These are phyloP conservation scores for Paraplagusia blochii DNA, from an alignment of 2,113 vertebrate genomes.

Conservation along the genomic window DNA sequence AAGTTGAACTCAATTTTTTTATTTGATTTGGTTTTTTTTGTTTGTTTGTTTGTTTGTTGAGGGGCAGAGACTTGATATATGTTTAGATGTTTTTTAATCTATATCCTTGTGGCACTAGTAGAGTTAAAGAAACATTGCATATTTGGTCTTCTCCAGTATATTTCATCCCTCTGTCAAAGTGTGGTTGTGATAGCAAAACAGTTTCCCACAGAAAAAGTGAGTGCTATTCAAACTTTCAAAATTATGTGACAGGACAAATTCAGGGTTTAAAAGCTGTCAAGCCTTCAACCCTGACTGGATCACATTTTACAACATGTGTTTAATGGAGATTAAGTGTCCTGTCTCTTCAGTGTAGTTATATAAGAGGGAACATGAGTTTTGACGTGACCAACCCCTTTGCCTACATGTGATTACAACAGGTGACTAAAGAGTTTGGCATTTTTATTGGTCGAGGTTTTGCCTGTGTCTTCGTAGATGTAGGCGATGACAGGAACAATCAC, in stretches of 20 bases:
- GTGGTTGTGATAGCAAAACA: no score
- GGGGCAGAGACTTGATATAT: no score
- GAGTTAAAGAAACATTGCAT: no score
- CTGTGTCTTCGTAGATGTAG: background rate
- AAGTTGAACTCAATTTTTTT: background rate
- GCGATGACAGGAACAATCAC: background rate
- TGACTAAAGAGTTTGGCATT: background rate
- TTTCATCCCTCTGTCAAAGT: no score
- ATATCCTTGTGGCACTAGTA: no score
- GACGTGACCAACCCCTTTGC: conserved; percentile 18
- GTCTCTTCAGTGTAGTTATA: background rate
- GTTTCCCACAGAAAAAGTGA: no score
- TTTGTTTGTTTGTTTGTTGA: background rate
- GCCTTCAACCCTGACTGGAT: background rate
- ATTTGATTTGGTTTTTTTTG: background rate
- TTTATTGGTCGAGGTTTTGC: background rate
- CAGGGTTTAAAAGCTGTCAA: no score
- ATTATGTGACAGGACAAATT: no score
- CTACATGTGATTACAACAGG: background rate
- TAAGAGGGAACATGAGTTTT: background rate
- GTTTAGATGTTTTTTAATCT: no score
- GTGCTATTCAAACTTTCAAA: no score
- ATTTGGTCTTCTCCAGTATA: no score
- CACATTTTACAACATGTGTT: background rate
- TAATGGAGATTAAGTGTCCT: background rate